Percentiles rank a stretch among this genome's conserved stretches.
Conservation (phyloP, 1,140 invertebrate genomes). For the Saccostrea echinata region DNA sequence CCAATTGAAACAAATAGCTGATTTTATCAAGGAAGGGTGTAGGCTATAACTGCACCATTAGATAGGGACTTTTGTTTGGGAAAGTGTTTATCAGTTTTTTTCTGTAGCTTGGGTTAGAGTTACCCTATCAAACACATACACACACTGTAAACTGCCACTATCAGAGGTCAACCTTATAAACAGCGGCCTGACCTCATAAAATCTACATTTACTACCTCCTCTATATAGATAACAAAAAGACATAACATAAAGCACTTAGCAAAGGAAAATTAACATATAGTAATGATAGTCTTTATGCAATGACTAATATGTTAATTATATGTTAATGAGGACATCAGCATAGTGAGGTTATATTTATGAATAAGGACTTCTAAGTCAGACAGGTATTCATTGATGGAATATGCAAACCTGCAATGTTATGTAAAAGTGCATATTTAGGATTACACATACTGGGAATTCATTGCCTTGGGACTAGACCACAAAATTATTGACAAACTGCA, state of each 20-base stretch:
- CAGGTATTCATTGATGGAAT: constrained; percentile 13
- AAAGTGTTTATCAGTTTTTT: constrained; percentile 10
- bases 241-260: neutral
- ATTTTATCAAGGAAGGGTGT: constrained; percentile 5
- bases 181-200: constrained; percentile 5
- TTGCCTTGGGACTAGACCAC: neutral
- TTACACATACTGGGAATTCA: neutral
- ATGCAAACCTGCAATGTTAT: neutral
- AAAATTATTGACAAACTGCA: neutral
- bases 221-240: neutral
- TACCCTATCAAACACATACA: neutral
- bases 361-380: neutral
- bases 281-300: neutral
- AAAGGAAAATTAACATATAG: neutral
- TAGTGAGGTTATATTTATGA: constrained; percentile 8
- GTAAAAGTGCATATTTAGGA: neutral
- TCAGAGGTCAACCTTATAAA: neutral
- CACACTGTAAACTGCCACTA: constrained; percentile 10
- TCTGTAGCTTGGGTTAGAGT: neutral
- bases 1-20: neutral
- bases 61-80: constrained; percentile 12
- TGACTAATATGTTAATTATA: constrained; percentile 27
- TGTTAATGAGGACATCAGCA: neutral
- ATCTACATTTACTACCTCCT: neutral
- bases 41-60: neutral